These are phyloP conservation scores for Trissoscelio sp. DNA, from an alignment of 2,888 invertebrate genomes.

Conservation along the genomic window DNA sequence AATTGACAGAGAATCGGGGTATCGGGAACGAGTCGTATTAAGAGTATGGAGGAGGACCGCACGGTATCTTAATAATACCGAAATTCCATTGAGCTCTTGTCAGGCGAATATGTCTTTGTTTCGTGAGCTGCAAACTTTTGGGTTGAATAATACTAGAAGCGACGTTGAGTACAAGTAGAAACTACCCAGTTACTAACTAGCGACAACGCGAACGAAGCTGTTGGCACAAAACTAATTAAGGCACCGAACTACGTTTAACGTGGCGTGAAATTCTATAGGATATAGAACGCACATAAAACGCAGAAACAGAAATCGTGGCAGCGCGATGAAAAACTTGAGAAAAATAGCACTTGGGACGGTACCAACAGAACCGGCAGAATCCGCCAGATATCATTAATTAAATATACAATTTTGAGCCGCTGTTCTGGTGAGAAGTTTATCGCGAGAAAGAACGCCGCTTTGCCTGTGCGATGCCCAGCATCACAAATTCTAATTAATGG, in stretches of 20 bases:
- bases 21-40: slow-evolving; percentile 35
- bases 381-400: slow-evolving; percentile 75
- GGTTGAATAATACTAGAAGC: slow-evolving; percentile 69
- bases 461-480: slow-evolving; percentile 36
- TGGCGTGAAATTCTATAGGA: slow-evolving; percentile 74
- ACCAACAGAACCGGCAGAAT: slow-evolving; percentile 72
- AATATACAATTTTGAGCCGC: slow-evolving; percentile 73
- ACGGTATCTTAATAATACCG: slow-evolving; percentile 66
- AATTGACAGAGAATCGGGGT: slow-evolving; percentile 43
- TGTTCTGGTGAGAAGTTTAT: slow-evolving; percentile 67
- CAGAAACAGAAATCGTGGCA: slow-evolving; percentile 60
- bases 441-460: slow-evolving; percentile 44
- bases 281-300: slow-evolving; percentile 71
- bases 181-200: slow-evolving; percentile 77
- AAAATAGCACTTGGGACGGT: slow-evolving; percentile 63
- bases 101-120: slow-evolving; percentile 70
- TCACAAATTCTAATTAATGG: slow-evolving; percentile 68
- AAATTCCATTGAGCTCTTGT: slow-evolving; percentile 70
- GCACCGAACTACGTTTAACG: slow-evolving; percentile 75
- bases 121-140: slow-evolving; percentile 66
- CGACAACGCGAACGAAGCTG: slow-evolving; percentile 71
- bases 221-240: slow-evolving; percentile 78
- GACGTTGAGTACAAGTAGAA: slow-evolving; percentile 72
- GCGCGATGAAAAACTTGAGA: slow-evolving; percentile 68
- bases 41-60: slow-evolving; percentile 59